Percentiles rank a stretch among this genome's conserved stretches.
These are phyloP conservation scores for Tiphia femorata DNA, from an alignment of 2,888 invertebrate species.

Conservation along the genomic window DNA sequence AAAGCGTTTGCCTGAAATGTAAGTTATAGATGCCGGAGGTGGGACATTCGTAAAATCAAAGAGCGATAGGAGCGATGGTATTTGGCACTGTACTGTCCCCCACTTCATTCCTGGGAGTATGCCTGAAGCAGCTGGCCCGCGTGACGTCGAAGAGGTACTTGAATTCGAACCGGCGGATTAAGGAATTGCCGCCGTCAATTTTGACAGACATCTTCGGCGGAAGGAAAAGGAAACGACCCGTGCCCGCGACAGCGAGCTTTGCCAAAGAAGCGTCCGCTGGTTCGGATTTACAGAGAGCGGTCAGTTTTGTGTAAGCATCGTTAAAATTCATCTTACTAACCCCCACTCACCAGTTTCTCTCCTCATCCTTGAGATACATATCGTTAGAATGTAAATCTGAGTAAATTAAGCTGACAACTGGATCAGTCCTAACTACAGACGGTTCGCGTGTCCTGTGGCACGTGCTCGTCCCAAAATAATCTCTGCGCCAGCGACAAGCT, in stretches of 20 bases:
- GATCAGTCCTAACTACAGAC: too few species aligned
- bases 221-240: not conserved
- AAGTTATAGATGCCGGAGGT: conserved; percentile 21
- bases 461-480: too few species aligned
- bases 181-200: conserved; percentile 18
- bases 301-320: conserved; percentile 51
- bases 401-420: too few species aligned
- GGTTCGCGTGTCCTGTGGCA: too few species aligned
- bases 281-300: conserved; percentile 42
- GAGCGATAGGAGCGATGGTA: conserved; percentile 34
- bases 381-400: too few species aligned
- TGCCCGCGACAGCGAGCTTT: conserved; percentile 15
- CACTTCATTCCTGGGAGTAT: conserved; percentile 18
- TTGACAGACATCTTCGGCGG: conserved; percentile 36
- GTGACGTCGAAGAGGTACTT: conserved; percentile 14
- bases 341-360: too few species aligned
- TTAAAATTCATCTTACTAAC: not conserved
- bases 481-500: too few species aligned
- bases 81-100: conserved; percentile 23
- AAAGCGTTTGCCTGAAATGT: conserved; percentile 28
- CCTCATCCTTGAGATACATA: too few species aligned
- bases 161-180: conserved; percentile 13
- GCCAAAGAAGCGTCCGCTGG: conserved; percentile 29
- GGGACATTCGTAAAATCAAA: conserved; percentile 27
- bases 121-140: conserved; percentile 5